Evolutionary conservation across 2,888 invertebrate species (phyloP).

Genomic region (Fragum sueziense): DNA sequence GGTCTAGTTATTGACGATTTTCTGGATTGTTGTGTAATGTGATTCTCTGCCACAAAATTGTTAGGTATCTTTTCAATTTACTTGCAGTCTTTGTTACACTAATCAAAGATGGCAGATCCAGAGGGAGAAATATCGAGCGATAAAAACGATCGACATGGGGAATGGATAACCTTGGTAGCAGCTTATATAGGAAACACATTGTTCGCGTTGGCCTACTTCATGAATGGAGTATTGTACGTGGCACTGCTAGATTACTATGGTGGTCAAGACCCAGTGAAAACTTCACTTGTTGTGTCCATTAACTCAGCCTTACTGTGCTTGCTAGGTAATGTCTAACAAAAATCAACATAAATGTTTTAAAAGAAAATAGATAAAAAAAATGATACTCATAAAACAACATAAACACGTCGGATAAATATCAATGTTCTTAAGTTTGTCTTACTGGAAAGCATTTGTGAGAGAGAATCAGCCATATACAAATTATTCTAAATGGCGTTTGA

Average conservation of each 20-base stretch:
- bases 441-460: not conserved
- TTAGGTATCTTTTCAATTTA: too few relatives aligned
- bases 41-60: too few relatives aligned
- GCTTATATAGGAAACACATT: not conserved
- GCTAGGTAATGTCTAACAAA: too few relatives aligned
- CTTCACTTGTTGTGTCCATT: constrained; percentile 52
- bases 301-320: constrained; percentile 56
- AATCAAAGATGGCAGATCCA: not conserved
- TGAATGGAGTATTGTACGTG: constrained; percentile 59
- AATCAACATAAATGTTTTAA: too few relatives aligned
- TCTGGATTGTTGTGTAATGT: too few relatives aligned
- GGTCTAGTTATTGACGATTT: too few relatives aligned
- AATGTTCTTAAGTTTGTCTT: not conserved
- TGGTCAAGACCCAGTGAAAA: constrained; percentile 31
- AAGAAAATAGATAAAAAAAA: too few relatives aligned
- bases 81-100: too few relatives aligned
- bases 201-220: constrained; percentile 19
- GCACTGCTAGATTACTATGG: constrained; percentile 52
- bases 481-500: not conserved
- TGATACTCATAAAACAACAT: too few relatives aligned
- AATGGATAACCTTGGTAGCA: not conserved
- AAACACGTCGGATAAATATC: too few relatives aligned
- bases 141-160: not conserved
- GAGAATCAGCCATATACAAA: not conserved
- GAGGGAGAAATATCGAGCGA: not conserved